Conservation (phyloP, 2,797 vertebrate genomes). For the Botia almorhae region DNA sequence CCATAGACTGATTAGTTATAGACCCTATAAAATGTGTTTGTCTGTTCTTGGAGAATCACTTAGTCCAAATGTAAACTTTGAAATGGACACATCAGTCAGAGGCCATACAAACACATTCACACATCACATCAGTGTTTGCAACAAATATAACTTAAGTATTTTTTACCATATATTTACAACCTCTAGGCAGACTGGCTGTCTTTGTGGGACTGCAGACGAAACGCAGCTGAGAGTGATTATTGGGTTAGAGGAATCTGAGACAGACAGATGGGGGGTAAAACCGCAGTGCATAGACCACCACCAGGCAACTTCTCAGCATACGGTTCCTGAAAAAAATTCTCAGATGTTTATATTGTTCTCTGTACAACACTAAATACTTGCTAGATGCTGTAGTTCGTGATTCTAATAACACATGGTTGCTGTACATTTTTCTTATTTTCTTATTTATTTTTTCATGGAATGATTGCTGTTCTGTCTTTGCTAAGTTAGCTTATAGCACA, state of each 20-base stretch:
- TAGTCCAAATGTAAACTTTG: neutral
- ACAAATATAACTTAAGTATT: neutral
- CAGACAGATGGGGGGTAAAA: conserved; percentile 27
- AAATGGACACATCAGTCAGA: neutral
- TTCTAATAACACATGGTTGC: neutral
- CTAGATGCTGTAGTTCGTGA: neutral
- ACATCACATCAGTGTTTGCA: neutral
- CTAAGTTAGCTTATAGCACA: conserved; percentile 41
- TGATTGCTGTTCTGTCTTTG: conserved; percentile 59
- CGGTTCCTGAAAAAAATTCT: neutral
- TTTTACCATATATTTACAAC: conserved; percentile 21
- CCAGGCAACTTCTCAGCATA: conserved; percentile 42
- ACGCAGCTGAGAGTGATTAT: conserved; percentile 92
- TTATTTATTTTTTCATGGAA: conserved; percentile 22
- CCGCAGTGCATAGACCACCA: conserved; percentile 34
- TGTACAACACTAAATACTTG: neutral
- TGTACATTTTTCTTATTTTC: neutral
- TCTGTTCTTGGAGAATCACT: neutral
- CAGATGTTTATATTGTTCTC: conserved; percentile 16
- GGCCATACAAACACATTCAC: neutral
- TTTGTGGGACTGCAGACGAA: conserved; percentile 67
- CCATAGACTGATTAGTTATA: conserved; percentile 12
- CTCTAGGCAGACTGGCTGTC: conserved; percentile 45
- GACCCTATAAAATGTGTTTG: neutral
- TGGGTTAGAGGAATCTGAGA: conserved; percentile 87